Evolutionary conservation across 2,888 invertebrate species (phyloP), one percentile per base, ranked within the genome.

Genomic region (Podabrus alpinus): DNA sequence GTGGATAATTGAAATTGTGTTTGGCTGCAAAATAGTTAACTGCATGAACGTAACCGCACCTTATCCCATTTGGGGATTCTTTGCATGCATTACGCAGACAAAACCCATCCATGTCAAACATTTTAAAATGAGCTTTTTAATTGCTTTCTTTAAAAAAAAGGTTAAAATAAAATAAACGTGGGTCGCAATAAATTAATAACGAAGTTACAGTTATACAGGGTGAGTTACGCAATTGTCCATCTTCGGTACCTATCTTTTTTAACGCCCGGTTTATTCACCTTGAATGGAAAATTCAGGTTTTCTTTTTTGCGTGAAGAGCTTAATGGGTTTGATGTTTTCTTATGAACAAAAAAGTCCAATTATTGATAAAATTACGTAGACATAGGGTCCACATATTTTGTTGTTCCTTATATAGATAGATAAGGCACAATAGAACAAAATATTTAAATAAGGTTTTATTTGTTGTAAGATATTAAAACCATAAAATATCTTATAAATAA

Each of bases 401-500:
- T n/a, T 0, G n/a, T 0, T 7, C n/a, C n/a, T n/a, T n/a, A n/a
- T 3, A 13, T 25, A 0, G 25, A 11, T 2, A 13, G 5, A 45
- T 7, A 45, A 45, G n/a, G 45, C 9, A 45, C 45, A 45, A n/a
- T n/a, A n/a, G n/a, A n/a, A 7, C n/a, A n/a, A 45, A 45, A 45
- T 45, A 45, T 45, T 45, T 45, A 45, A 45, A 45, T 45, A 64
- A 64, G n/a, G n/a, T 64, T 64, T 64, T 64, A 64, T 64, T 19
- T 19, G 21, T 19, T n/a, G 62, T 17, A 64, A 16, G 62, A 64
- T 64, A 64, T 64, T 64, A 64, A 64, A 19, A 64, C 62, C 19
- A 64, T 64, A 64, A 64, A 64, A 64, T 64, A 64, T 64, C 62
- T 64, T 64, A 64, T 64, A 64, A 64, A 64, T 64, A 64, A 64